These are phyloP conservation scores for Saccostrea echinata DNA, from an alignment of 1,140 invertebrate genomes.

Conservation along the genomic window DNA sequence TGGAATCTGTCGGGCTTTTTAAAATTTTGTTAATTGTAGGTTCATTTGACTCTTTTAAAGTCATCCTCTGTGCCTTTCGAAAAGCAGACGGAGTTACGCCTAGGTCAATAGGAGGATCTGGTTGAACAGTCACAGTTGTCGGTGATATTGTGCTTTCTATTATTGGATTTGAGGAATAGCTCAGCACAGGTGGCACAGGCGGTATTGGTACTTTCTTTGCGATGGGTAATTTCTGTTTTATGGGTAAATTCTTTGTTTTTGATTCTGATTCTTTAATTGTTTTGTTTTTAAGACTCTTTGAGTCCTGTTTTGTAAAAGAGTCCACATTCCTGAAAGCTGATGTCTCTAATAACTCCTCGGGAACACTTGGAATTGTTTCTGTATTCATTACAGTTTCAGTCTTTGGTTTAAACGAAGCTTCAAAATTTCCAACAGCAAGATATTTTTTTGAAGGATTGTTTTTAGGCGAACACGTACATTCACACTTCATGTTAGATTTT, in stretches of 20 bases:
- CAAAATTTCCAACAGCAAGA: conserved; percentile 7
- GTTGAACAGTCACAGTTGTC: neutral
- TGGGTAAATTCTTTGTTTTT: neutral
- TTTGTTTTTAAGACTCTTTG: neutral
- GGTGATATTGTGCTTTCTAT: neutral
- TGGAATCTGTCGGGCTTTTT: neutral
- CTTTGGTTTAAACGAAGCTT: neutral
- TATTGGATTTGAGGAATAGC: neutral
- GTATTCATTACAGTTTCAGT: neutral
- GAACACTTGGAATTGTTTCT: neutral
- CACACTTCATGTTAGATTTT: conserved; percentile 14
- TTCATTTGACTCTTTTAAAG: neutral
- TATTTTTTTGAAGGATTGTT: neutral
- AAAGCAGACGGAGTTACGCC: neutral
- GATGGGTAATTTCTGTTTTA: neutral
- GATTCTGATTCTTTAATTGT: neutral
- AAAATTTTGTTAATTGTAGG: neutral
- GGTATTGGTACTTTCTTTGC: neutral
- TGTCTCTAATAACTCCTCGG: neutral
- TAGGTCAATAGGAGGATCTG: neutral
- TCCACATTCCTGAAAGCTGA: neutral
- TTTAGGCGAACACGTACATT: conserved; percentile 8
- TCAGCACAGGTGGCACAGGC: neutral
- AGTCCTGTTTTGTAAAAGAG: neutral
- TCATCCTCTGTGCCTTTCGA: neutral